These are phyloP conservation scores for Tenthredo livida DNA, from an alignment of 2,888 invertebrate species.

Conservation along the genomic window DNA sequence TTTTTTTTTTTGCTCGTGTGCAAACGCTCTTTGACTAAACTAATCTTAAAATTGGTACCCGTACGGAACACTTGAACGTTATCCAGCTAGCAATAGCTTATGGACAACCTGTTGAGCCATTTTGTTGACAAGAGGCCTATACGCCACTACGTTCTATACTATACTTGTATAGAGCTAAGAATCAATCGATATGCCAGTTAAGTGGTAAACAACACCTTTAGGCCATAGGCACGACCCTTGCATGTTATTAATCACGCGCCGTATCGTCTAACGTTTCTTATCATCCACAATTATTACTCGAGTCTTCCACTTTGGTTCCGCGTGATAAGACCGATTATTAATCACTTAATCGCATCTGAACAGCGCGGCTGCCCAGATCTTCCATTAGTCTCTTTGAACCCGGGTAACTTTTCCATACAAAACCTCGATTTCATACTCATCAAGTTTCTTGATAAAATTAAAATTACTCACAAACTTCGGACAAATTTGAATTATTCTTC, in stretches of 20 bases:
- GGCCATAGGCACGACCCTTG: not conserved
- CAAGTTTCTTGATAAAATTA: not conserved
- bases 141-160: constrained; percentile 16
- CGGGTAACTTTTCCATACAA: not conserved
- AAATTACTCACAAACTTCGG: not conserved
- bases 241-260: constrained; percentile 35
- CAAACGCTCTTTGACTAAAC: not conserved
- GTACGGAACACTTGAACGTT: constrained; percentile 24
- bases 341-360: constrained; percentile 3
- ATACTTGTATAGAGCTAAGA: constrained; percentile 16
- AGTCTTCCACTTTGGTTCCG: not conserved
- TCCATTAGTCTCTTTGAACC: not conserved
- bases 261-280: constrained; percentile 23
- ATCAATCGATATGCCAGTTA: constrained; percentile 43
- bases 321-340: constrained; percentile 30
- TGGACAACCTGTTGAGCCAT: constrained; percentile 52
- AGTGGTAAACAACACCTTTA: constrained; percentile 32
- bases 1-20: not conserved
- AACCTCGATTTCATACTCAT: not conserved
- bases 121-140: constrained; percentile 40
- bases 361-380: not conserved
- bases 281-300: constrained; percentile 26
- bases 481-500: not conserved
- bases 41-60: not conserved
- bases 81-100: constrained; percentile 48